phyloP scores from a whole-genome alignment of 2,888 invertebrate genomes.

The Calameuta pallipes region DNA sequence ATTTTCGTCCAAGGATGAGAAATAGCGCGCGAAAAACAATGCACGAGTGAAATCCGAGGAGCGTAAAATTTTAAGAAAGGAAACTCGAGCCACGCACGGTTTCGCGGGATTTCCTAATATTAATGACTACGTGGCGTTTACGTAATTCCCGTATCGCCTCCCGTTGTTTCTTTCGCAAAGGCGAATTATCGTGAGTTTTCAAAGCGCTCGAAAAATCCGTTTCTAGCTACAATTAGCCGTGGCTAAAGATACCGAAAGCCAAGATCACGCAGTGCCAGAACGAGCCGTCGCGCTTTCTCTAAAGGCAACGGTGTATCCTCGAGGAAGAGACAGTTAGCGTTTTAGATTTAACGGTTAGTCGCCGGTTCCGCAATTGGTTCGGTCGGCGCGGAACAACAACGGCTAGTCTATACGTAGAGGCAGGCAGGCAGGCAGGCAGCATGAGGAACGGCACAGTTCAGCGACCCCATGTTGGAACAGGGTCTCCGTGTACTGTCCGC shows the following conservation, averaged over 20 bases:
- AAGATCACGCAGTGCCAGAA: not conserved
- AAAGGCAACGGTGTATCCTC: not conserved
- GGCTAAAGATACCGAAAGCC: not conserved
- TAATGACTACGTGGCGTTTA: not conserved
- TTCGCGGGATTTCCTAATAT: not conserved
- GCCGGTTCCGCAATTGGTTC: slow-evolving; percentile 44
- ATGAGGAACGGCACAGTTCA: slow-evolving; percentile 55
- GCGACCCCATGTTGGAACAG: slow-evolving; percentile 42
- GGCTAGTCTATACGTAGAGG: slow-evolving; percentile 41
- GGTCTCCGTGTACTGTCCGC: not conserved
- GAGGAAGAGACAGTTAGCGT: slow-evolving; percentile 10
- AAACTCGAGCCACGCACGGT: not conserved
- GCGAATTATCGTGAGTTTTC: not conserved
- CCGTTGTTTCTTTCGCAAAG: not conserved
- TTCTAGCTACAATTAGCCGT: not conserved
- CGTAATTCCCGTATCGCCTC: not conserved
- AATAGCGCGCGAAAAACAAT: not conserved
- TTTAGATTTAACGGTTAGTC: slow-evolving; percentile 46
- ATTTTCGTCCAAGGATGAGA: not conserved
- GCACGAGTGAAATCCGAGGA: not conserved
- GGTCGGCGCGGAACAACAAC: slow-evolving; percentile 9
- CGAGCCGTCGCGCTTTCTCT: not conserved
- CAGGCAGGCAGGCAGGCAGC: slow-evolving; percentile 32
- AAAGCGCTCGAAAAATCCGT: not conserved
- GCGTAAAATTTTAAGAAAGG: not conserved